Conservation (phyloP, 2,888 invertebrate species). For the Epiblema foenella region DNA sequence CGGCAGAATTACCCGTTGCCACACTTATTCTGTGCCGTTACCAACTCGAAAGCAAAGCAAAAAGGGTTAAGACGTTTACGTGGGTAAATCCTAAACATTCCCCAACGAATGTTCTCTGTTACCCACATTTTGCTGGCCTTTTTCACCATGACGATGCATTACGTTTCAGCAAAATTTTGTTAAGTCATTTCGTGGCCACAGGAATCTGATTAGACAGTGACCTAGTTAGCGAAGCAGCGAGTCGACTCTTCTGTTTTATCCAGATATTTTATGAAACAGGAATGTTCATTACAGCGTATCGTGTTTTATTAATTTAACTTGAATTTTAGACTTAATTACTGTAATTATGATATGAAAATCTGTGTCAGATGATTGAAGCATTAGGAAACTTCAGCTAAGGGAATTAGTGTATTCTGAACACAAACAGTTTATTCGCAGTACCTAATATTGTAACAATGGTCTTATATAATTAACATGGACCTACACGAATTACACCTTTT, state of each 20-base stretch:
- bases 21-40: too few relatives aligned
- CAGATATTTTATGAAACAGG: slow-evolving; percentile 14
- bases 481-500: too few relatives aligned
- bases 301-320: slow-evolving; percentile 16
- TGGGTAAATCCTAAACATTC: slow-evolving; percentile 22
- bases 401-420: too few relatives aligned
- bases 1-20: neutral
- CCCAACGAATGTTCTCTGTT: slow-evolving; percentile 1
- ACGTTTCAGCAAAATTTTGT: slow-evolving; percentile 30
- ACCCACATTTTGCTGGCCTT: slow-evolving; percentile 19
- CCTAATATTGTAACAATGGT: too few relatives aligned
- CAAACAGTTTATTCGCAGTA: too few relatives aligned
- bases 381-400: too few relatives aligned
- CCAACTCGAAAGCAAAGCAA: slow-evolving; percentile 2
- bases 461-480: too few relatives aligned
- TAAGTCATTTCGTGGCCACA: slow-evolving; percentile 36
- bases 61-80: slow-evolving; percentile 20
- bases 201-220: slow-evolving; percentile 42
- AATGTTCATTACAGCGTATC: slow-evolving; percentile 15
- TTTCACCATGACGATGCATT: slow-evolving; percentile 37
- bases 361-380: too few relatives aligned
- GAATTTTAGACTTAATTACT: neutral
- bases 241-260: slow-evolving; percentile 15
- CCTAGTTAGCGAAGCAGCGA: slow-evolving; percentile 33
- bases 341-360: neutral